A percentile compares a stretch with the other conserved stretches of the same genome.
Evolutionary conservation across 92 coral and sea anemone genomes (phyloP).

Genomic region (Porites lobata): DNA sequence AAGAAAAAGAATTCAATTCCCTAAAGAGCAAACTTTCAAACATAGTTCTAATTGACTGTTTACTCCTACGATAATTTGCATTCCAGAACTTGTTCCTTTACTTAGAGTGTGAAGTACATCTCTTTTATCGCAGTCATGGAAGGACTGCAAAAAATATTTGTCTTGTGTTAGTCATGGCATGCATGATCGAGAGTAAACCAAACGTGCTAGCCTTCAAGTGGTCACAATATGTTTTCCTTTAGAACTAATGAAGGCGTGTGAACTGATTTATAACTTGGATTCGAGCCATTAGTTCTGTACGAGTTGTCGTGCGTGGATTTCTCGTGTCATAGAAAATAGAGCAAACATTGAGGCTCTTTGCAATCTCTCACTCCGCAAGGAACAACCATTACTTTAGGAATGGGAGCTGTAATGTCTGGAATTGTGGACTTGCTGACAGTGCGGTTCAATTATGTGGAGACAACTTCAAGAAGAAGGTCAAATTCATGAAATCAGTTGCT

Average conservation of each 20-base stretch:
- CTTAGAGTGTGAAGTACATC: background rate
- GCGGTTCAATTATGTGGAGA: background rate
- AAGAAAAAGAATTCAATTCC: background rate
- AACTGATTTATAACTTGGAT: too few species aligned
- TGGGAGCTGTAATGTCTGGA: background rate
- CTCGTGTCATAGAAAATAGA: too few species aligned
- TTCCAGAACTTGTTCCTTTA: background rate
- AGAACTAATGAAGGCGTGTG: too few species aligned
- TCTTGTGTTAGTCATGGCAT: background rate
- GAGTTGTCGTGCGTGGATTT: too few species aligned
- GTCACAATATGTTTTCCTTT: background rate
- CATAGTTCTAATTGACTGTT: constrained; percentile 9
- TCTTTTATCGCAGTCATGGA: background rate
- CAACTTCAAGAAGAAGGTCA: background rate
- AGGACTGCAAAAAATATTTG: background rate
- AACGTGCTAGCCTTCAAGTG: background rate
- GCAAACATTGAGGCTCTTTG: too few species aligned
- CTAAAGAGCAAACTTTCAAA: background rate
- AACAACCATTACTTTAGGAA: background rate
- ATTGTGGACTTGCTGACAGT: background rate
- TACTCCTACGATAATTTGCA: background rate
- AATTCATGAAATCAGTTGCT: too few species aligned
- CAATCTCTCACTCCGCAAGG: too few species aligned
- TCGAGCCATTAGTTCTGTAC: too few species aligned
- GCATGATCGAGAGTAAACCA: background rate